Base-by-base conservation (phyloP, 2,797 vertebrate species). In the Perdix hodgsoniae region DNA sequence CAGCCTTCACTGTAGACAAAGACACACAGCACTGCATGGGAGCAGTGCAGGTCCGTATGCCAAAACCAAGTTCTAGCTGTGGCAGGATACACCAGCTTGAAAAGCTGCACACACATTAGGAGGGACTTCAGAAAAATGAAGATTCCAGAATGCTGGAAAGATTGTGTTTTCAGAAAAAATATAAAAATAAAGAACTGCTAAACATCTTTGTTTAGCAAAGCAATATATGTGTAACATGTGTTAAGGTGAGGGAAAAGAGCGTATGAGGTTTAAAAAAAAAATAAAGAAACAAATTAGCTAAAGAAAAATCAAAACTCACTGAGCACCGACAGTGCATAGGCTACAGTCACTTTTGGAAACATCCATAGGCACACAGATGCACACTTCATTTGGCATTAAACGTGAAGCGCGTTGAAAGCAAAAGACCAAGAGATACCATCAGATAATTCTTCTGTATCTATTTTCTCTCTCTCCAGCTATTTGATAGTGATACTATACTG, bases 361-460 rank as follows among this genome's bases (percentile, higher is more conserved):
- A 26, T 12, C 33, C 33, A 73, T 8, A 42, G 14, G 18, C 45
- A 88, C 52, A 33, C 5, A 45, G 0, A 66, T 0, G 57, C 3
- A 3, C 8, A 6, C 5, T 66, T 6, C 29, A 42, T 54, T 65
- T 27, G 59, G 70, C 63, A 80, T 63, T 63, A 87, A 45, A 31
- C 84, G 40, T 21, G 57, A 90, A 88, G 42, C 2, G 5, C 12
- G 74, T 75, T 80, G 66, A 87, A 91, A 94, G 71, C 81, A 75
- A 73, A 88, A 80, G 63, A 47, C 31, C 52, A 71, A 0, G 19
- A 92, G 84, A 95, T 78, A 50, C 50, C 50, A 75, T 83, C 88
- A 86, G 63, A 73, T 14, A 72, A 40, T 39, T 88, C 65, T n/a
- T 56, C 15, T 60, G 49, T 69, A 92, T 81, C 84, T 92, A 50